phyloP scores from a whole-genome alignment of 2,797 vertebrate genomes.

The Okamejei kenojei region DNA sequence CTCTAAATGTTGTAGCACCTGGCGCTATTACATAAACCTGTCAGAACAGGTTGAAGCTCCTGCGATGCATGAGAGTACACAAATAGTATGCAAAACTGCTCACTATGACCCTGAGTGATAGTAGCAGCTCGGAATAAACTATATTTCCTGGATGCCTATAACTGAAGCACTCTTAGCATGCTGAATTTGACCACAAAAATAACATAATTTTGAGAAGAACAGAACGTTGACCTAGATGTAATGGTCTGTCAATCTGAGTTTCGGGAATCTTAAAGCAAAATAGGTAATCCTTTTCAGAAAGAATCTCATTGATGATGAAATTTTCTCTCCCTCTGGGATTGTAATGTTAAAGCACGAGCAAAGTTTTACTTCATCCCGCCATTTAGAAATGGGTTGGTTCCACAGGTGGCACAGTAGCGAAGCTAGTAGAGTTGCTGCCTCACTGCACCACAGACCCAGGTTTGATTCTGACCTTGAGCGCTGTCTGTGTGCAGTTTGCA shows the following conservation, averaged over 20 bases:
- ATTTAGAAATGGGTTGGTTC: neutral
- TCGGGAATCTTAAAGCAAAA: neutral
- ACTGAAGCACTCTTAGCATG: neutral
- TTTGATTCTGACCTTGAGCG: no score
- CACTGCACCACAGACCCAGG: no score
- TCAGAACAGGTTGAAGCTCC: neutral
- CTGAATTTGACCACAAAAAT: neutral
- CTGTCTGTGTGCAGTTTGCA: no score
- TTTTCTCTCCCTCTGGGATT: neutral
- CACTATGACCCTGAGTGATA: no score
- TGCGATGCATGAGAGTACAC: neutral
- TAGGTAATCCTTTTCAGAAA: neutral
- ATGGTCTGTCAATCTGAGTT: constrained; percentile 6
- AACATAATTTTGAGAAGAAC: neutral
- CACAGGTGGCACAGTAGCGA: neutral
- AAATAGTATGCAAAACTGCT: neutral
- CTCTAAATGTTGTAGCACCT: neutral
- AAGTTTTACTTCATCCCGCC: neutral
- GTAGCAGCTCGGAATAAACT: neutral
- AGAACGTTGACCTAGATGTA: neutral
- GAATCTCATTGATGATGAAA: neutral
- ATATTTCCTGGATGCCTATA: neutral
- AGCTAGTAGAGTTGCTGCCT: no score
- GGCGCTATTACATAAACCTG: neutral
- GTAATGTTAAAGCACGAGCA: neutral